These are phyloP conservation scores for Lasioglossum calceatum DNA, from an alignment of 2,888 invertebrate genomes.

Conservation along the genomic window DNA sequence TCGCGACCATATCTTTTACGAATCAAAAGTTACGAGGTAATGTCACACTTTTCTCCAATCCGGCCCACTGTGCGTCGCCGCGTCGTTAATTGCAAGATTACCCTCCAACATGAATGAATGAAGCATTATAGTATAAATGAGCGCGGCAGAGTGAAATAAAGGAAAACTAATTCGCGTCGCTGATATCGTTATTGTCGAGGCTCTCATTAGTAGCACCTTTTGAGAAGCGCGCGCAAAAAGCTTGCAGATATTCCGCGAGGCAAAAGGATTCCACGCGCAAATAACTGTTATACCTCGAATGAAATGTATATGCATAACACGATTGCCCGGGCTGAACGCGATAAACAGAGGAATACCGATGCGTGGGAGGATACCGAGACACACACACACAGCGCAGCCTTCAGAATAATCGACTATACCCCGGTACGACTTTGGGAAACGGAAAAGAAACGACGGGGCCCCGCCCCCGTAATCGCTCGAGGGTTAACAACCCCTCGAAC, in stretches of 20 bases:
- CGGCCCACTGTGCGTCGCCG: too few species aligned
- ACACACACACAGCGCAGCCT: not conserved
- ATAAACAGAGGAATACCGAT: not conserved
- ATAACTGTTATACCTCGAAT: not conserved
- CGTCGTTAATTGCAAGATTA: not conserved
- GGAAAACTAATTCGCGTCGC: not conserved
- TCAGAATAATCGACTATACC: not conserved
- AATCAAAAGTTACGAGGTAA: too few species aligned
- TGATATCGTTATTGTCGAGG: not conserved
- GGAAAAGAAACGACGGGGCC: not conserved
- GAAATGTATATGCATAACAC: not conserved
- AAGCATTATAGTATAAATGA: not conserved
- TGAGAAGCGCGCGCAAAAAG: not conserved
- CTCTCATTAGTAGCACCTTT: slow-evolving; percentile 1
- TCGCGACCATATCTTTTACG: too few species aligned
- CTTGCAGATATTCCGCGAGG: slow-evolving; percentile 1
- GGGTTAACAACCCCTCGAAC: slow-evolving; percentile 9
- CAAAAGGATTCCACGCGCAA: not conserved
- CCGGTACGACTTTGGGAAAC: slow-evolving; percentile 8
- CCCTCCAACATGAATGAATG: not conserved
- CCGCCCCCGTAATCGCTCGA: not conserved
- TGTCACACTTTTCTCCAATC: too few species aligned
- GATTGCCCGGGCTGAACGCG: not conserved
- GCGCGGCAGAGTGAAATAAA: not conserved
- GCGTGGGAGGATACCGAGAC: not conserved